These are phyloP conservation scores for Lepidocyrtinus sp. DNA, from an alignment of 2,888 invertebrate species.

Conservation along the genomic window DNA sequence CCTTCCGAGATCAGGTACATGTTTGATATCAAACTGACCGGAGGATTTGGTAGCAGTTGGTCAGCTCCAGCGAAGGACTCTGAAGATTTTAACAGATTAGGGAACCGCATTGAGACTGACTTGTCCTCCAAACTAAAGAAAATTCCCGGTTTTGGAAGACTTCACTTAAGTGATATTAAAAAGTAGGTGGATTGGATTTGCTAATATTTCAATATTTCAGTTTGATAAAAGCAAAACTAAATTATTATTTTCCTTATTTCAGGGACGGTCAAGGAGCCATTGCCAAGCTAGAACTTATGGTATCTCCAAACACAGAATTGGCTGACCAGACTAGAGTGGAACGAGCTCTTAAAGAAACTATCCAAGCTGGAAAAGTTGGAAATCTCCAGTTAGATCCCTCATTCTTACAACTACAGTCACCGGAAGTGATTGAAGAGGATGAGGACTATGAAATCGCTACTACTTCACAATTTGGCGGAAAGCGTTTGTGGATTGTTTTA, in stretches of 20 bases:
- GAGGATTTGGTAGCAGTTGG: constrained; percentile 85
- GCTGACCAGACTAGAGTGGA: constrained; percentile 73
- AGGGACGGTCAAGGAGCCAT: constrained; percentile 80
- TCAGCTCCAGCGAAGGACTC: constrained; percentile 82
- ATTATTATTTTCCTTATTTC: constrained; percentile 59
- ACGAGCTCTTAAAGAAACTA: constrained; percentile 79
- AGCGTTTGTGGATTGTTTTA: constrained; percentile 83
- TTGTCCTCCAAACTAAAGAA: constrained; percentile 78
- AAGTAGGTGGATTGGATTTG: constrained; percentile 71
- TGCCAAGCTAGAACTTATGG: constrained; percentile 83
- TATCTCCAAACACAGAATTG: constrained; percentile 78
- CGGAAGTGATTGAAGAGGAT: constrained; percentile 57
- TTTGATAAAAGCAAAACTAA: too few species aligned
- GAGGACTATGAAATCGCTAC: constrained; percentile 51
- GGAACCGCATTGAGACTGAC: constrained; percentile 78
- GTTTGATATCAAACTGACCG: constrained; percentile 66
- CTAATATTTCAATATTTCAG: constrained; percentile 16
- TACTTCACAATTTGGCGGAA: constrained; percentile 53
- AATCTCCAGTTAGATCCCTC: constrained; percentile 86
- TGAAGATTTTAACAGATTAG: constrained; percentile 81
- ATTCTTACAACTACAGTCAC: constrained; percentile 76
- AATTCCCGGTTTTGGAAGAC: constrained; percentile 82
- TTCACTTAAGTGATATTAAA: constrained; percentile 81
- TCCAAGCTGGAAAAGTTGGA: constrained; percentile 83
- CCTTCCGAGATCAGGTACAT: constrained; percentile 72